A percentile compares a stretch with the other conserved stretches of the same genome.
These are phyloP conservation scores for Dipodomys stephensi DNA, from an alignment of 2,113 vertebrate species.

Conservation along the genomic window DNA sequence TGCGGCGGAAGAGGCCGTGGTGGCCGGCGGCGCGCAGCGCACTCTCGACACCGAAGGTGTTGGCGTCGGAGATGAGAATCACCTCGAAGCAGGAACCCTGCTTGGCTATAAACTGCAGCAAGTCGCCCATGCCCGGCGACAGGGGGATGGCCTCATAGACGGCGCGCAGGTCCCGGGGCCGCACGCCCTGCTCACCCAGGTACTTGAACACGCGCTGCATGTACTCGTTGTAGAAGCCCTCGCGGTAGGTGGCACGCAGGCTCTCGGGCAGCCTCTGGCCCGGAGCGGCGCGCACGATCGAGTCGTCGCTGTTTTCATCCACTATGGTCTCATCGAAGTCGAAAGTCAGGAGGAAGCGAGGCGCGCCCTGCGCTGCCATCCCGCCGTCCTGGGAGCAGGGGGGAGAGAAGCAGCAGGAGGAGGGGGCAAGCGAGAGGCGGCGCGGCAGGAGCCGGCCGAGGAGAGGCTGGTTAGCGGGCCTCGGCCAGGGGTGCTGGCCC, in stretches of 20 bases:
- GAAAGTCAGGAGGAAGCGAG: slow-evolving; percentile 94
- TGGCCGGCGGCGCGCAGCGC: slow-evolving; percentile 89
- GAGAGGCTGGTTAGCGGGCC: slow-evolving; percentile 77
- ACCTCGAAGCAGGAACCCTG: slow-evolving; percentile 93
- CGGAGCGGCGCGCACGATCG: slow-evolving; percentile 90
- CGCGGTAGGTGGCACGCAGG: slow-evolving; percentile 91
- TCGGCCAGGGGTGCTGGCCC: slow-evolving; percentile 68
- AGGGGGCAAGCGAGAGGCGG: slow-evolving; percentile 73
- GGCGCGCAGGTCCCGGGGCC: slow-evolving; percentile 87
- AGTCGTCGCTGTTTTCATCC: slow-evolving; percentile 96
- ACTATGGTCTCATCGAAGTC: slow-evolving; percentile 98
- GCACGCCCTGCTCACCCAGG: slow-evolving; percentile 94
- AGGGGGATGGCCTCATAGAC: slow-evolving; percentile 93
- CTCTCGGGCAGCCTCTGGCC: slow-evolving; percentile 90
- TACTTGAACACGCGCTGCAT: slow-evolving; percentile 94
- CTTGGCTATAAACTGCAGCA: slow-evolving; percentile 93
- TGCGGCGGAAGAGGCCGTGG: slow-evolving; percentile 90
- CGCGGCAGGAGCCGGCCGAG: slow-evolving; percentile 73
- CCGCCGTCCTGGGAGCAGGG: slow-evolving; percentile 86
- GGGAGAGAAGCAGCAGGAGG: slow-evolving; percentile 67
- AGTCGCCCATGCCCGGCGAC: slow-evolving; percentile 91
- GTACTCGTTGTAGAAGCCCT: slow-evolving; percentile 95
- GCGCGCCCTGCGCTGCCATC: slow-evolving; percentile 87
- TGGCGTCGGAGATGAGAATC: slow-evolving; percentile 96
- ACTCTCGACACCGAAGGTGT: slow-evolving; percentile 94